Base-by-base conservation (phyloP, 2,797 vertebrate species). In the Pyrocephalus nanus region DNA sequence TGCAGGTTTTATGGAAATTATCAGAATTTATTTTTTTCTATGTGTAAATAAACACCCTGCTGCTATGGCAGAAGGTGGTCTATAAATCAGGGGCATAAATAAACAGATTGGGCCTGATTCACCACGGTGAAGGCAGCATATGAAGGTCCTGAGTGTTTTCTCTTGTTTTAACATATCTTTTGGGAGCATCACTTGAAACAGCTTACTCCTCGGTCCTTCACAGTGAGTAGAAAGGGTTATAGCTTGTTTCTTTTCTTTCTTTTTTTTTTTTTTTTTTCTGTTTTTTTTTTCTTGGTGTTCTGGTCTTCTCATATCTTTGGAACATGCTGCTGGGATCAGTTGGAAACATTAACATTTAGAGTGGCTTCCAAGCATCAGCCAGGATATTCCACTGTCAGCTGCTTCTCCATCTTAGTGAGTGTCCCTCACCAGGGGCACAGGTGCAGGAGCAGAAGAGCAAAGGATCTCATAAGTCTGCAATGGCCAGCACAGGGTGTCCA, bases 31-130 rank as follows among this genome's bases (percentile, higher is more conserved):
- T 94, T 72, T 90, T 78, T 69, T 91, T 77, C n/a, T 78, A 72
- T n/a, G 54, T 78, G 76, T 88, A 92, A 95, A 94, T 92, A 94
- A 93, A 76, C 40, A 90, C 23, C 58, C 54, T 81, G n/a, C 86
- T 96, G 73, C 66, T 67, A 75, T 45, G 32, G 70, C 61, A 76
- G 30, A 90, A 88, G 62, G 78, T 78, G n/a, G 62, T 55, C 80
- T 92, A 75, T 93, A 95, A 92, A 95, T 95, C 76, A 95, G 47
- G 6, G 34, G 29, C 78, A 95, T 78, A 95, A 86, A 95, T 80
- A 78, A 95, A 72, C 50, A 84, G 32, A 90, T 60, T 36, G 84
- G 30, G 47, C 8, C 71, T 86, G 66, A 92, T 95, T 88, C 57
- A 76, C 40, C 25, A 60, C 40, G 32, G 38, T 75, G 58, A 92